These are phyloP conservation scores for Idaea dimidiata DNA, from an alignment of 2,888 invertebrate genomes.

Conservation along the genomic window DNA sequence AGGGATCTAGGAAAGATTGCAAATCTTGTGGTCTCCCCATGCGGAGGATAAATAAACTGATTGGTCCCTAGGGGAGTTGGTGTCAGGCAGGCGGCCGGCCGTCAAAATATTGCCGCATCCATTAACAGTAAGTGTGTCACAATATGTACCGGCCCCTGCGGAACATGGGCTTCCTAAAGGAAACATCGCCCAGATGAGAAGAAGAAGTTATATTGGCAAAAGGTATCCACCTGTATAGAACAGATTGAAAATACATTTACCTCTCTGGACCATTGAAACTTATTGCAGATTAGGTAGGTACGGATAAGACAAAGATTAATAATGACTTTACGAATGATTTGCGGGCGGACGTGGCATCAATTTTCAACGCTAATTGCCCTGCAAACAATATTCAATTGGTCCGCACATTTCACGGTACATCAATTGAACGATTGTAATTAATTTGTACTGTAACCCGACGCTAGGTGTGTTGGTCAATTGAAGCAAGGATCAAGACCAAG, in stretches of 20 bases:
- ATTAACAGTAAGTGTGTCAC: too few relatives aligned
- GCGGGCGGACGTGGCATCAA: constrained; percentile 22
- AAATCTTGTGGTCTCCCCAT: too few relatives aligned
- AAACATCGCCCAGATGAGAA: too few relatives aligned
- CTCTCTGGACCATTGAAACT: background rate
- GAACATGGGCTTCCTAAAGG: too few relatives aligned
- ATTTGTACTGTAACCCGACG: constrained; percentile 29
- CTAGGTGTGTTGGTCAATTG: constrained; percentile 27
- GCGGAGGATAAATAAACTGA: too few relatives aligned
- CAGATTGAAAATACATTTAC: background rate
- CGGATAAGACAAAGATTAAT: background rate
- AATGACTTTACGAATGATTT: constrained; percentile 5
- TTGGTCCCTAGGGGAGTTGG: too few relatives aligned
- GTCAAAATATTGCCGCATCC: too few relatives aligned
- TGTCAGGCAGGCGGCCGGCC: too few relatives aligned
- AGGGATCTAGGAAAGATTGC: too few relatives aligned
- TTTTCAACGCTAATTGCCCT: constrained; percentile 30
- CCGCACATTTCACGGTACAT: constrained; percentile 25
- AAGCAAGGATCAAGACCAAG: constrained; percentile 25
- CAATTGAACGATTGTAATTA: constrained; percentile 28
- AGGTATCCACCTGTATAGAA: background rate
- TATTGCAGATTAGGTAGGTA: background rate
- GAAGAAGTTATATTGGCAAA: background rate
- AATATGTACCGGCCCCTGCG: too few relatives aligned
- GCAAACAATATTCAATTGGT: constrained; percentile 30